Base-by-base conservation (phyloP, 2,113 vertebrate species). In the Scomber japonicus region DNA sequence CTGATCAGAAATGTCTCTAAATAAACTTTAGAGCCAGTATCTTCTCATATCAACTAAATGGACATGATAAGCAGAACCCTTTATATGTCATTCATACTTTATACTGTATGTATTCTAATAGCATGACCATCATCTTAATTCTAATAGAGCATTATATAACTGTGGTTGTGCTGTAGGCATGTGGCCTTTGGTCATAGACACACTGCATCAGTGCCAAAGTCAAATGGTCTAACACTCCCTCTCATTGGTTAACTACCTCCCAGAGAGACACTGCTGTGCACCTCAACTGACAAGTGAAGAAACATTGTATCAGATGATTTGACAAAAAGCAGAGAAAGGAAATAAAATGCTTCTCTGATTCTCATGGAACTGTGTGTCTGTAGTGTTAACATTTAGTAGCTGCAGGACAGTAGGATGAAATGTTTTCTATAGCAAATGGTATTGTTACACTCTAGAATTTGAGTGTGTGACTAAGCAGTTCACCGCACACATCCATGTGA, bases 191-290 rank as follows among this genome's bases (percentile, higher is more conserved):
- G 68, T 46, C 11, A 12, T 40, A 21, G 35, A 30, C 14, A 45
- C 13, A 49, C 15, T 19, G 31, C 13, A 75, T 17, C 46, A 71
- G 17, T n/a, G 65, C 50, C 44, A 45, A 51, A 71, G 21, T 59
- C 60, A 65, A 10, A 53, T 40, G 35, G 30, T 40, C 46, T 21
- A 15, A 12, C 49, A 11, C 15, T 31, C 50, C 12, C 11, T 63
- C 56, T 72, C 62, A 40, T 30, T 17, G 30, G 24, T 79, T 71
- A 80, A 80, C 74, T 49, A 75, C 49, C 53, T 75, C 65, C 76
- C 71, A 54, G 3, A 48, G 76, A 75, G 62, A 70, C 56, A 55
- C 16, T 17, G 6, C 48, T 50, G 49, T 50, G 19, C 13, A 10
- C 50, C 45, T 54, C 16, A 45, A 49, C 45, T 24, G 50, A 11